Conservation (phyloP, 2,113 vertebrate species). For the Perca flavescens region DNA sequence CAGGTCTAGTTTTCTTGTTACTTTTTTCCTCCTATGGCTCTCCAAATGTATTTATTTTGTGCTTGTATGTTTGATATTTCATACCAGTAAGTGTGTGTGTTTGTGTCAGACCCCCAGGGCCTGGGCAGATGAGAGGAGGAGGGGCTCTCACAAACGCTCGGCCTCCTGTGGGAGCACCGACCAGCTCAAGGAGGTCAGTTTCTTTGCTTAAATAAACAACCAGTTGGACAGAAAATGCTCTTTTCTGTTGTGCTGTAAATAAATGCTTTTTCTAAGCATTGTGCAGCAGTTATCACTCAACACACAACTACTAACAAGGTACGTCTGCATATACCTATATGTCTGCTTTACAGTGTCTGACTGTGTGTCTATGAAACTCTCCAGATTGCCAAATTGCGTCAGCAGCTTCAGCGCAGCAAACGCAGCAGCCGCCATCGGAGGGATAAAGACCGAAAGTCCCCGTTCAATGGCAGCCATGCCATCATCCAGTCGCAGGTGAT, state of each 20-base stretch:
- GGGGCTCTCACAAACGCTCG: constrained; percentile 93
- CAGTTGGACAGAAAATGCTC: not conserved
- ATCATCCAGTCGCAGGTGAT: constrained; percentile 97
- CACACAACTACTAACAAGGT: not conserved
- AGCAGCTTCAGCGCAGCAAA: constrained; percentile 98
- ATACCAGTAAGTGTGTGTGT: constrained; percentile 35
- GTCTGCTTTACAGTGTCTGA: not conserved
- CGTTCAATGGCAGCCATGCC: constrained; percentile 97
- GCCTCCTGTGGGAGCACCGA: constrained; percentile 98
- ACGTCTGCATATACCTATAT: not conserved
- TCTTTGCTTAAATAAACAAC: not conserved
- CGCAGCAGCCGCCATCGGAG: constrained; percentile 98
- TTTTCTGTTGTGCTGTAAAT: not conserved
- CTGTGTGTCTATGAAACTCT: not conserved
- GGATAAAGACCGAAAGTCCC: constrained; percentile 97
- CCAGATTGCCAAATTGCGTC: constrained; percentile 97
- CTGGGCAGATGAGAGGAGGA: constrained; percentile 98
- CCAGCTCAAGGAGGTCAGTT: constrained; percentile 96
- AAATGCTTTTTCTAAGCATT: not conserved
- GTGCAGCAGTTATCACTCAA: not conserved
- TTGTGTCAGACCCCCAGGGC: constrained; percentile 93
- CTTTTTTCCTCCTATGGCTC: not conserved
- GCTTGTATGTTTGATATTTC: not conserved
- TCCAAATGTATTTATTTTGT: not conserved
- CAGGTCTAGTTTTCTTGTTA: not conserved